phyloP scores from a whole-genome alignment of 2,888 invertebrate genomes.

The Apodemia zela region DNA sequence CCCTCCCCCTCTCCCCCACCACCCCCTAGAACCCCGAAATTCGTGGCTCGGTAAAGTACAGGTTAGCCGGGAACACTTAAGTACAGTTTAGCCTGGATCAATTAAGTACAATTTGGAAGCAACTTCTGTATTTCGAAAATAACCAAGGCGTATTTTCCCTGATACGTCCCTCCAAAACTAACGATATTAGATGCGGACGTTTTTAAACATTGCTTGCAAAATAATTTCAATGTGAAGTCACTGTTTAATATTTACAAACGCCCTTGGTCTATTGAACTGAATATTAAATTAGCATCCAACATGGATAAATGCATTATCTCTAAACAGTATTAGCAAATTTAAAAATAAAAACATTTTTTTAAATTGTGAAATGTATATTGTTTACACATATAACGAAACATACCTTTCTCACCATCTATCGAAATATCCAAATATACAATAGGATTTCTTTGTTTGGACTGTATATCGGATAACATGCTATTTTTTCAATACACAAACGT shows the following conservation, averaged over 20 bases:
- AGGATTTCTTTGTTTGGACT: conserved; percentile 75
- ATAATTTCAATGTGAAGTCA: neutral
- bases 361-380: neutral
- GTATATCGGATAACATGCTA: conserved; percentile 36
- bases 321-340: neutral
- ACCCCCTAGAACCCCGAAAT: no score
- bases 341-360: neutral
- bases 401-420: conserved; percentile 85
- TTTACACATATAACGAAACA: conserved; percentile 27
- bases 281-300: conserved; percentile 29
- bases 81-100: no score
- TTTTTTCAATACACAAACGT: conserved; percentile 26
- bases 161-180: neutral
- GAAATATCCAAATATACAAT: conserved; percentile 86
- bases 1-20: no score
- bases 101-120: no score
- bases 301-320: conserved; percentile 30
- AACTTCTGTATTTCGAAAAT: no score
- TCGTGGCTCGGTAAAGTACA: no score
- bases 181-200: neutral
- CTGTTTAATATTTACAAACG: conserved; percentile 21
- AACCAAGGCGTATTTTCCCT: neutral
- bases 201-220: neutral
- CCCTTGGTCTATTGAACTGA: conserved; percentile 41
- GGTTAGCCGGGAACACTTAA: no score